Percentiles rank a stretch among this genome's conserved stretches.
phyloP scores from a whole-genome alignment of 1,140 invertebrate genomes.

The Penaeus indicus region DNA sequence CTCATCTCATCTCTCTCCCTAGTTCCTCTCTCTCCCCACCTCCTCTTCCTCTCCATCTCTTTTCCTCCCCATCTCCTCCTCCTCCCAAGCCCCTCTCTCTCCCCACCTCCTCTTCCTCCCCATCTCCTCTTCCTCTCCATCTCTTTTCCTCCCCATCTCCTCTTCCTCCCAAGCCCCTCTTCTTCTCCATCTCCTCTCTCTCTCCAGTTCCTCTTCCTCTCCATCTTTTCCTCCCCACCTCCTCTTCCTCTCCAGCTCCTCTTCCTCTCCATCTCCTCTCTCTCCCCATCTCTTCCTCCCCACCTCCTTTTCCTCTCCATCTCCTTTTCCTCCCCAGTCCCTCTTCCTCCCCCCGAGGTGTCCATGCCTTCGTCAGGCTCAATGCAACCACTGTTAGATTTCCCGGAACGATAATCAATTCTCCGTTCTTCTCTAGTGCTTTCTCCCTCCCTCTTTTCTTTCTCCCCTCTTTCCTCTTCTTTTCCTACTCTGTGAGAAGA shows the following conservation, averaged over 20 bases:
- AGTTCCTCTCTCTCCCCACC: neutral
- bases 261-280: neutral
- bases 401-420: no score
- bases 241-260: neutral
- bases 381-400: no score
- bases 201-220: neutral
- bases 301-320: neutral
- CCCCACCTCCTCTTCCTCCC: neutral
- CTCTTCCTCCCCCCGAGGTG: no score
- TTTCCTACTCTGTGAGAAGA: no score
- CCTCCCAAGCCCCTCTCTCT: neutral
- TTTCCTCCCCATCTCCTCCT: neutral
- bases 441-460: no score
- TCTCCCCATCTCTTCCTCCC: neutral
- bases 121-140: neutral
- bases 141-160: neutral
- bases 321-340: neutral
- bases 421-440: no score
- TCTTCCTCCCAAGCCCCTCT: no score
- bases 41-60: neutral
- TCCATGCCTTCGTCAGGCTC: no score
- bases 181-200: no score
- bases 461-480: no score
- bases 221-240: neutral
- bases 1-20: no score